These are phyloP conservation scores for Arctopsyche grandis DNA, from an alignment of 1,140 invertebrate species.

Conservation along the genomic window DNA sequence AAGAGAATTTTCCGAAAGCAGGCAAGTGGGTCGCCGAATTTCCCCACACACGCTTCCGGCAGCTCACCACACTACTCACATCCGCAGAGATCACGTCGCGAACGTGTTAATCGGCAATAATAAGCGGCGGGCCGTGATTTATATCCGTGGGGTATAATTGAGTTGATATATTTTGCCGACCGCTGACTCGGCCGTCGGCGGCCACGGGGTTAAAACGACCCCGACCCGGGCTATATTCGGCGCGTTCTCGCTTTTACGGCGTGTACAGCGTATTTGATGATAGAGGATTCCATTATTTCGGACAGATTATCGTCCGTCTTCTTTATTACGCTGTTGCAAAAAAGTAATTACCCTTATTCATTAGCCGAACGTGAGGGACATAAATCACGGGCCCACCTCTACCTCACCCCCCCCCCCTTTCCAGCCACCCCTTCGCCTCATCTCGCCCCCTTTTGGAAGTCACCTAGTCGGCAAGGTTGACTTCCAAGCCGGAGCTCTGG, in stretches of 20 bases:
- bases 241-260: slow-evolving; percentile 19
- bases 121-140: no score
- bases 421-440: slow-evolving; percentile 11
- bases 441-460: not conserved
- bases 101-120: no score
- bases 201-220: not conserved
- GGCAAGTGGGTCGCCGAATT: no score
- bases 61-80: no score
- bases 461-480: slow-evolving; percentile 26
- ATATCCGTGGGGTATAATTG: no score
- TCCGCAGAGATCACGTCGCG: no score
- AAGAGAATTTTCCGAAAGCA: no score
- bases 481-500: slow-evolving; percentile 42
- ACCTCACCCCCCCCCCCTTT: no score
- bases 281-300: slow-evolving; percentile 52
- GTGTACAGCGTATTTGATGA: slow-evolving; percentile 49
- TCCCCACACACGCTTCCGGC: no score
- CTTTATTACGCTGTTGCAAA: slow-evolving; percentile 53
- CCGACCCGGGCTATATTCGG: no score
- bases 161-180: no score
- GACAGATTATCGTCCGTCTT: slow-evolving; percentile 54
- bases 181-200: no score
- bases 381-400: slow-evolving; percentile 47
- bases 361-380: slow-evolving; percentile 53
- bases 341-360: slow-evolving; percentile 55